phyloP scores from a whole-genome alignment of 2,888 invertebrate species.

The Seira ritae region DNA sequence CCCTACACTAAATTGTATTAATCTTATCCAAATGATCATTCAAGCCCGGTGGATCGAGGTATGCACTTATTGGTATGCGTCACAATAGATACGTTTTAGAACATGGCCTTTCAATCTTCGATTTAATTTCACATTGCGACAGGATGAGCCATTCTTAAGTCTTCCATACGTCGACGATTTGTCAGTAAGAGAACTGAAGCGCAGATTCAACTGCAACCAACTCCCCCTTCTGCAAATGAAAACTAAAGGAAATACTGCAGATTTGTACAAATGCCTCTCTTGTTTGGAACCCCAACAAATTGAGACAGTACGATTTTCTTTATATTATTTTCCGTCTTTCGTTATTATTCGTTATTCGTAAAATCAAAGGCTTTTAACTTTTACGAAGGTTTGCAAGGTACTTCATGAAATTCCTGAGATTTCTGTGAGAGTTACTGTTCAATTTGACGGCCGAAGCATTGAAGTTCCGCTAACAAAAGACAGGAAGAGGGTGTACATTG shows the following conservation, averaged over 20 bases:
- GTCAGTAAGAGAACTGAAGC: slow-evolving; percentile 77
- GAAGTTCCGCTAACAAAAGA: slow-evolving; percentile 49
- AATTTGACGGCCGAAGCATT: slow-evolving; percentile 63
- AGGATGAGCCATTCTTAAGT: slow-evolving; percentile 84
- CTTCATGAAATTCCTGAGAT: slow-evolving; percentile 75
- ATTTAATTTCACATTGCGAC: too few species aligned
- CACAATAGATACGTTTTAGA: too few species aligned
- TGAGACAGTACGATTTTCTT: slow-evolving; percentile 56
- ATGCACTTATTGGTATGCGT: too few species aligned
- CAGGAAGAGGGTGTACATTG: slow-evolving; percentile 60
- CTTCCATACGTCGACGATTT: slow-evolving; percentile 84
- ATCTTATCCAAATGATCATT: slow-evolving; percentile 91
- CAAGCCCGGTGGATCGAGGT: slow-evolving; percentile 91
- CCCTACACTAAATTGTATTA: slow-evolving; percentile 85
- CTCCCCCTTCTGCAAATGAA: slow-evolving; percentile 69
- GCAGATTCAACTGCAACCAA: slow-evolving; percentile 60
- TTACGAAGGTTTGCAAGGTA: slow-evolving; percentile 75
- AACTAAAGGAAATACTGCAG: slow-evolving; percentile 58
- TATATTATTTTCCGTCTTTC: background rate
- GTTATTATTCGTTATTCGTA: too few species aligned
- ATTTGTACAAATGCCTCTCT: slow-evolving; percentile 58
- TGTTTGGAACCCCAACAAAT: slow-evolving; percentile 62
- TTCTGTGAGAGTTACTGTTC: slow-evolving; percentile 71
- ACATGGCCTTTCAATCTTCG: too few species aligned
- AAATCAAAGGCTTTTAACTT: too few species aligned